These are phyloP conservation scores for Neomorphus geoffroyi DNA, from an alignment of 2,797 vertebrate species.

Conservation along the genomic window DNA sequence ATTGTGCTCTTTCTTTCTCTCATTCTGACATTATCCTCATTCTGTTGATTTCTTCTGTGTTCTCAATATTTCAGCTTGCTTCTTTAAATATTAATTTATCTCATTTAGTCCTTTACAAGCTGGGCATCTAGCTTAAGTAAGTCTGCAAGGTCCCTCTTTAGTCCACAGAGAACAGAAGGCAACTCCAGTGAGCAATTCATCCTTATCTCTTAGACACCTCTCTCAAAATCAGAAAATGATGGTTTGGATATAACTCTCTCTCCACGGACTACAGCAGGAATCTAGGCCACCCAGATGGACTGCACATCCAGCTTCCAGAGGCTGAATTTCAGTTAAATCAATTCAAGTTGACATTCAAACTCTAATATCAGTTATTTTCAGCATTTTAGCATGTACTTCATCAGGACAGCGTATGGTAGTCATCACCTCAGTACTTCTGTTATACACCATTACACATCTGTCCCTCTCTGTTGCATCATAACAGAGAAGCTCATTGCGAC, in stretches of 20 bases:
- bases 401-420: not conserved
- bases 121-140: not conserved
- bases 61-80: not conserved
- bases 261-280: not conserved
- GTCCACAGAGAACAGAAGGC: not conserved
- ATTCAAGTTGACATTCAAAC: not conserved
- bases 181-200: not conserved
- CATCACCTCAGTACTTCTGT: not conserved
- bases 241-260: not conserved
- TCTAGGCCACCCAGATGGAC: not conserved
- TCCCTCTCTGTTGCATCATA: accelerated
- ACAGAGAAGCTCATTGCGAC: not conserved
- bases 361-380: not conserved
- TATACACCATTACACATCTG: not conserved
- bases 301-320: not conserved
- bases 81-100: not conserved
- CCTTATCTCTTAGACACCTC: not conserved
- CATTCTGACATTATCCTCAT: not conserved
- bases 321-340: not conserved
- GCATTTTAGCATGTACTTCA: not conserved
- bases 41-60: not conserved
- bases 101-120: not conserved
- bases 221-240: not conserved
- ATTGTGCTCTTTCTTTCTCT: not conserved
- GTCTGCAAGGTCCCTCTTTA: not conserved